phyloP scores from a whole-genome alignment of 1,140 invertebrate species.

The Drosophila bocqueti region DNA sequence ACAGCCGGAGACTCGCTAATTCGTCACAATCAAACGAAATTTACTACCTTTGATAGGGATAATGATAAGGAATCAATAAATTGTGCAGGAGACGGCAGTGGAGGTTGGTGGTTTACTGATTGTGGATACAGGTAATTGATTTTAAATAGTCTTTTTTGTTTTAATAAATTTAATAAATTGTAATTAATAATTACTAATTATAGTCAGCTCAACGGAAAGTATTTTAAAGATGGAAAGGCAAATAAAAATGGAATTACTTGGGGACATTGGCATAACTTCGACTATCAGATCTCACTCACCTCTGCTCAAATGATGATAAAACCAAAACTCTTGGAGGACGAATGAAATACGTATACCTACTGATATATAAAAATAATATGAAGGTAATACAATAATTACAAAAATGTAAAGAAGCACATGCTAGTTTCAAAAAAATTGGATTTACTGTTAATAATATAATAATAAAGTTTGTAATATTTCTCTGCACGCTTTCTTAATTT shows the following conservation, averaged over 20 bases:
- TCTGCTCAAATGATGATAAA: not conserved
- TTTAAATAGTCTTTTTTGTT: too few species aligned
- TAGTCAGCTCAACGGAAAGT: slow-evolving; percentile 11
- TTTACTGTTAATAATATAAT: too few species aligned
- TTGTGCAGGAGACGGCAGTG: not conserved
- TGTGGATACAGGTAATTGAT: slow-evolving; percentile 3
- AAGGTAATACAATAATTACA: too few species aligned
- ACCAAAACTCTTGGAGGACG: not conserved
- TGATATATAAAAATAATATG: not conserved
- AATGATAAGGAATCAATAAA: not conserved
- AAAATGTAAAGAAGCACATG: too few species aligned
- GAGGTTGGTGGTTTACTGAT: slow-evolving; percentile 18
- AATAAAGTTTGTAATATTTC: too few species aligned
- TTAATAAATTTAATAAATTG: not conserved
- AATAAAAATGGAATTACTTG: not conserved
- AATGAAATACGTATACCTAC: not conserved
- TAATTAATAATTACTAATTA: slow-evolving; percentile 7
- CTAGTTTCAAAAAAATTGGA: too few species aligned
- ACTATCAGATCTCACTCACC: not conserved
- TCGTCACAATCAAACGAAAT: not conserved
- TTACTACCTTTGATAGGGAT: slow-evolving; percentile 9
- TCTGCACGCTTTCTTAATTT: too few species aligned
- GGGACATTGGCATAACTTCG: not conserved
- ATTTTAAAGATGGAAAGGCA: not conserved
- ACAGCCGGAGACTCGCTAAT: slow-evolving; percentile 1